Evolutionary conservation across 1,140 invertebrate genomes (phyloP).

Genomic region (Drosophila parabipectinata): DNA sequence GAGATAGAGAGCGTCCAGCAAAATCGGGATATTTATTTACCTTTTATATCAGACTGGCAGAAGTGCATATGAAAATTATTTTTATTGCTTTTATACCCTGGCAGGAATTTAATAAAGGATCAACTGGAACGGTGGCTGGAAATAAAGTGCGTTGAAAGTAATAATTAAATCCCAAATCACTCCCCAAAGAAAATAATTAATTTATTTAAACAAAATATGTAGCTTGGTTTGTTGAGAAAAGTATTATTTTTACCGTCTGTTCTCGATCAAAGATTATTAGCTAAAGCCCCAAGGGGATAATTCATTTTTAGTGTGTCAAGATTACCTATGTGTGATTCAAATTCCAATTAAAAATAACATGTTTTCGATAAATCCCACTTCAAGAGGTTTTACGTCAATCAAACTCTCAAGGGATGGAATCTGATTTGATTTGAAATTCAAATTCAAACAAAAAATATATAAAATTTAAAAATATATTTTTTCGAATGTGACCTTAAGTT

Average conservation of each 20-base stretch:
- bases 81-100: constrained; percentile 53
- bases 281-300: background rate
- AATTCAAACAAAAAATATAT: background rate
- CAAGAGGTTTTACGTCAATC: constrained; percentile 33
- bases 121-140: constrained; percentile 13
- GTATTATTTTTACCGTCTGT: background rate
- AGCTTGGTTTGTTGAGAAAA: background rate
- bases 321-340: constrained; percentile 32
- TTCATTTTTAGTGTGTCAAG: constrained; percentile 1
- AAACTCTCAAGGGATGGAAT: constrained; percentile 8
- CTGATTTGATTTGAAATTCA: constrained; percentile 4
- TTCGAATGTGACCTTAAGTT: background rate
- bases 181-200: no score
- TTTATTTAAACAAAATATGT: background rate
- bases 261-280: constrained; percentile 1
- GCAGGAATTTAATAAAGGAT: constrained; percentile 11
- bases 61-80: constrained; percentile 54
- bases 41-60: constrained; percentile 60
- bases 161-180: background rate
- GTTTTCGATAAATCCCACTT: constrained; percentile 4
- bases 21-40: constrained; percentile 52
- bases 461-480: background rate
- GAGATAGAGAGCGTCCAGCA: constrained; percentile 45
- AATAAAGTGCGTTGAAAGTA: constrained; percentile 19
- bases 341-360: constrained; percentile 6